These are phyloP conservation scores for Erethizon dorsatum DNA, from an alignment of 2,797 vertebrate genomes.

Conservation along the genomic window DNA sequence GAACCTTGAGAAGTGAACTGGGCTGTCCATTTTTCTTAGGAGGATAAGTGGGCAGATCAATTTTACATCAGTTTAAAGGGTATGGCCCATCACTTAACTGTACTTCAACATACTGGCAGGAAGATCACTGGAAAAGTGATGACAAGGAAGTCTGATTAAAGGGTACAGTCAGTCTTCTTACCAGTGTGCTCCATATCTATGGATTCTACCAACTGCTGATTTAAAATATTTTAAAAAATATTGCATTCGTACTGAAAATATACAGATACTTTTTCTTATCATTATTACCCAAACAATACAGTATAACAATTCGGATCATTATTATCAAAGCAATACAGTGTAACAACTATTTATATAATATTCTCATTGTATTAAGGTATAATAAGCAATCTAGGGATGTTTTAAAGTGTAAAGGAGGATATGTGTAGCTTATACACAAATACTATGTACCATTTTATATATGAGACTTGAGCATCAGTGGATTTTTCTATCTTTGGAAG, in stretches of 20 bases:
- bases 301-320: neutral
- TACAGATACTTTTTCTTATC: neutral
- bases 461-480: neutral
- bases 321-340: neutral
- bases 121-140: neutral
- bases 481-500: neutral
- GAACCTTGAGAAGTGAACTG: neutral
- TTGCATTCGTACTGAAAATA: neutral
- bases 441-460: neutral
- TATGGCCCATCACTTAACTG: neutral
- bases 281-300: neutral
- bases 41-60: neutral
- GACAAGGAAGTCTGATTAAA: neutral
- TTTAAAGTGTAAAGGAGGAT: neutral
- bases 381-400: neutral
- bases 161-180: neutral
- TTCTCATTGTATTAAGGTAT: neutral
- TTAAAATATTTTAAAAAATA: neutral
- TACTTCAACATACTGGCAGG: neutral
- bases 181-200: neutral
- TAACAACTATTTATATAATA: neutral
- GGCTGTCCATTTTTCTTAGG: neutral
- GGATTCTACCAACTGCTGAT: neutral
- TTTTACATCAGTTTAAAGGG: no score
- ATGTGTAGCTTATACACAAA: neutral